Evolutionary conservation across 2,888 invertebrate species (phyloP), one percentile per base, ranked within the genome.

Genomic region (Dynastes maya): DNA sequence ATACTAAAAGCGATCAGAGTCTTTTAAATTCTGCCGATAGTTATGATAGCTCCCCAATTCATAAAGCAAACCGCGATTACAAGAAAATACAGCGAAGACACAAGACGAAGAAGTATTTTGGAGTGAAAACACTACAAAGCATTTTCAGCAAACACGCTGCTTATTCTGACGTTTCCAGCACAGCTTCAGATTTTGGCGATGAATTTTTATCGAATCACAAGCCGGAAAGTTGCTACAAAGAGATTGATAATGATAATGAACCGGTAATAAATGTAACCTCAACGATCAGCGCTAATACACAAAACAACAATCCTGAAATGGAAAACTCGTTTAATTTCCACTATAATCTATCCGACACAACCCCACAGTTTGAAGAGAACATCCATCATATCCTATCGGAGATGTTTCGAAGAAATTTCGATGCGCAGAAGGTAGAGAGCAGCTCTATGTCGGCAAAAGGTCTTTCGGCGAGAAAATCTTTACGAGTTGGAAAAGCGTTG

Each of bases 11-110:
- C 80, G 89, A 88, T 79, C 88, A 89, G 79, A 89, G 89, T 78
- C 82, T 89, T 49, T 80, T 89, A 61, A 88, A 88, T 79, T 89
- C 89, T 0, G 86, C 84, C 1, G 87, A 87, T 16, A 88, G 88
- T 80, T 87, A 88, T 80, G 90, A 87, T 80, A 91, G 91, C 82
- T 91, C 92, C 81, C 92, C 92, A 9, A 89, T 92, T 75, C 91
- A 91, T 86, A 88, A 90, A 83, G 86, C 88, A 0, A 74, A 89
- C 71, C 85, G 87, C 32, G 88, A 87, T 75, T 88, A 87, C 79
- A 88, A 88, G 78, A 90, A 91, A 86, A 89, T 90, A 82, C 89
- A 91, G 63, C 89, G 86, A 82, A 83, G 86, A 89, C 90, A 89
- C 89, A 82, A 86, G 80, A 82, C 86, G 89, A 88, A 91, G 89